Evolutionary conservation across 2,888 invertebrate genomes (phyloP), one percentile per base, ranked within the genome.

Genomic region (Callinectes sapidus): DNA sequence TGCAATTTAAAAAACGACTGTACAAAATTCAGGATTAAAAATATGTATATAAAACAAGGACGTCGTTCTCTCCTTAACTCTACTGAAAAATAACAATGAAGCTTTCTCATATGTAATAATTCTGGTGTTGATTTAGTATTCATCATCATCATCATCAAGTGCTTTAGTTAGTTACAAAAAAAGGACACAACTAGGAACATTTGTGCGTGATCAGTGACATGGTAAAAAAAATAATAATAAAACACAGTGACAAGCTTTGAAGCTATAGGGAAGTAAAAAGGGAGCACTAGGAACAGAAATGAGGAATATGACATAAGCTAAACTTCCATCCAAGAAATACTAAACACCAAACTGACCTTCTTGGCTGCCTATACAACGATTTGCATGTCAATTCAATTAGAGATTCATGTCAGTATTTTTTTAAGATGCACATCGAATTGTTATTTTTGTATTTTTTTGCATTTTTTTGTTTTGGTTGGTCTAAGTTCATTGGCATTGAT

Each of bases 331-430:
- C 88, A 91, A 88, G 81, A 93, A 90, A 91, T 89, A 93, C 85
- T 35, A 39, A 77, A 91, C 61, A 91, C 91, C 91, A 54, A 93
- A 93, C 92, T 93, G 81, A 93, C 92, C 92, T 93, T 93, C 85
- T 91, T 93, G 66, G 92, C 92, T 89, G 92, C 92, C 92, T 93
- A 91, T 85, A 88, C 66, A 90, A 93, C 86, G 92, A 93, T 93
- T 91, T 89, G 92, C 92, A 93, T 93, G 92, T 93, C 90, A 90
- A 93, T 93, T 91, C 89, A 93, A 93, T 93, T 87, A 93, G 61
- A 93, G 91, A 91, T 85, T 90, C 23, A 39, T 85, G 89, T 93
- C 89, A 89, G 92, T 93, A 89, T 85, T 39, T 39, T 48, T 48
- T 86, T 87, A 66, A 42, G 42, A 85, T 55, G 39, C 61, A 86